Evolutionary conservation across 2,888 invertebrate species (phyloP), one percentile per base, ranked within the genome.

Genomic region (Drosophila meridiana): DNA sequence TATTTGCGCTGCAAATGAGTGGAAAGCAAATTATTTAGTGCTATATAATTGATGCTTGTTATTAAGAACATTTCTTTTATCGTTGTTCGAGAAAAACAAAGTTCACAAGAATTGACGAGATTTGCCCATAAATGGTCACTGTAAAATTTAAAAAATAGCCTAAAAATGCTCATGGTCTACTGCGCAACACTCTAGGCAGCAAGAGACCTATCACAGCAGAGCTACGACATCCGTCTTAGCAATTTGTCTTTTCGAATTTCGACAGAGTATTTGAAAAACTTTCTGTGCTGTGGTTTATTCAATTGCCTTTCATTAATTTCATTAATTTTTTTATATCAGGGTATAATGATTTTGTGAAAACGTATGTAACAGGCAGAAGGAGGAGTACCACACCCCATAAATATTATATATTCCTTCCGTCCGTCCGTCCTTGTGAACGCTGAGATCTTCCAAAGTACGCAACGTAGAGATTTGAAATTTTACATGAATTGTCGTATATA

Each of bases 111-210:
- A 58, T 64, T 74, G 74, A 74, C 61, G 59, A 79, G 68, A 69
- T 68, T 79, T 79, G 34, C n/a, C 62, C 48, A 73, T 63, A 69
- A 63, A 76, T 59, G 64, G 63, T 67, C 61, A 62, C 43, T 42
- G 28, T 36, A 28, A 45, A 59, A 60, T 38, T 28, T n/a, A 6
- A 13, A 13, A 60, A 34, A 38, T 48, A 26, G 26, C 42, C 9
- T 55, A 62, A 36, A 9, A 4, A 43, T 40, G 1, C 14, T 36
- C 34, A 13, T 32, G n/a, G 11, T 38, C 56, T 52, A 69, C 56
- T 56, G 4, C 6, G 9, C 0, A 1, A 42, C 53, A 28, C 52
- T 9, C 9, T 8, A 20, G 13, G 13, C 4, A 11, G n/a, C n/a
- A 5, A 11, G 13, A n/a, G 13, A 26, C 26, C 47, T 3, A 13